Evolutionary conservation across 1,140 invertebrate species (phyloP), one percentile per base, ranked within the genome.

Genomic region (Mya arenaria): DNA sequence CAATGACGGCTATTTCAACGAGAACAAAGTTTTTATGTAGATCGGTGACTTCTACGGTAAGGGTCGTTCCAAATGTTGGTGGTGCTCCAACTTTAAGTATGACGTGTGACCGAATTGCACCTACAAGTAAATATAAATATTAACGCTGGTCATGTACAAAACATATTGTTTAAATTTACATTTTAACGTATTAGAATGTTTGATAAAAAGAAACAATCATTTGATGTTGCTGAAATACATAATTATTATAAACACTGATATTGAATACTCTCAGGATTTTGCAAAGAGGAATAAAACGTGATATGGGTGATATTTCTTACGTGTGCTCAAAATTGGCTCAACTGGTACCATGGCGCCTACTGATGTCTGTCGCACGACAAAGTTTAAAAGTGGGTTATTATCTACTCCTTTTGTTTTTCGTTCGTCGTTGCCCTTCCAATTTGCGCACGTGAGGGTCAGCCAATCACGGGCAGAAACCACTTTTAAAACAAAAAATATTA

Each of bases 261-360:
- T n/a, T n/a, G n/a, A n/a, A n/a, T n/a, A n/a, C n/a, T n/a, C n/a
- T n/a, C n/a, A n/a, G n/a, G n/a, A n/a, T n/a, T n/a, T n/a, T n/a
- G n/a, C n/a, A n/a, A n/a, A n/a, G n/a, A n/a, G n/a, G n/a, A n/a
- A n/a, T n/a, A n/a, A n/a, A n/a, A n/a, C n/a, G n/a, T n/a, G n/a
- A n/a, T n/a, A n/a, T n/a, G n/a, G n/a, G n/a, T n/a, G n/a, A n/a
- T n/a, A n/a, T n/a, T n/a, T n/a, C 34, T 34, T 63, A 78, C 74
- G 48, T 65, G 74, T 66, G 23, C 39, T 60, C 10, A 78, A 44
- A 23, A 78, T 78, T 36, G 62, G 74, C 56, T 78, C 74, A 28
- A 48, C 41, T 17, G 52, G 25, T 0, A 78, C 60, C 4, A 78
- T 15, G 15, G 74, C 74, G 10, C 74, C 74, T 5, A 34, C 30